Percentiles rank a stretch among this genome's conserved stretches.
Conservation (phyloP, 2,113 vertebrate genomes). For the Pollimyrus isidori region DNA sequence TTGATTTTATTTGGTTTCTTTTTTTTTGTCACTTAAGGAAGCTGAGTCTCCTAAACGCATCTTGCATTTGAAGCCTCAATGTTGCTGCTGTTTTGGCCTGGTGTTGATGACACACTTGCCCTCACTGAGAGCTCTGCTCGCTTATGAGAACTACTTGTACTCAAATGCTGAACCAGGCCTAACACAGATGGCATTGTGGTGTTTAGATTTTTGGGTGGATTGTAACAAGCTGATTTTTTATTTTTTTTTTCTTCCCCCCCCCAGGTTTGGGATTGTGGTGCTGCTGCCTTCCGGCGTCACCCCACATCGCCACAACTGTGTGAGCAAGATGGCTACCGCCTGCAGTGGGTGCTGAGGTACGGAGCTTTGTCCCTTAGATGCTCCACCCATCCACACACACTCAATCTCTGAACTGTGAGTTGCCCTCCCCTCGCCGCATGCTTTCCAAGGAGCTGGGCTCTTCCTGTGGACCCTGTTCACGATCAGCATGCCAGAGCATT, state of each 20-base stretch:
- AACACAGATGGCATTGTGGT: not conserved
- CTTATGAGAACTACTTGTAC: conserved; percentile 53
- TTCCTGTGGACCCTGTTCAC: conserved; percentile 46
- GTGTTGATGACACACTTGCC: conserved; percentile 73
- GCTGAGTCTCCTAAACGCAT: not conserved
- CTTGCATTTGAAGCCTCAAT: not conserved
- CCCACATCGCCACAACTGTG: not conserved
- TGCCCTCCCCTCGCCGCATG: conserved; percentile 35
- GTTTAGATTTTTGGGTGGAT: not conserved
- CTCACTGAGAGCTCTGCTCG: conserved; percentile 63
- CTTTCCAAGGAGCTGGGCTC: conserved; percentile 49
- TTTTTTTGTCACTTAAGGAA: not conserved
- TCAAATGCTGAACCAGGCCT: conserved; percentile 51
- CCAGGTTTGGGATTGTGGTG: not conserved
- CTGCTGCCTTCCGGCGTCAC: not conserved
- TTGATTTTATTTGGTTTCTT: not conserved
- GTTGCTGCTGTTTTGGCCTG: conserved; percentile 29
- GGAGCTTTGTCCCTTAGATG: not conserved
- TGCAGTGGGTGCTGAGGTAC: not conserved
- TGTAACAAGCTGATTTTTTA: not conserved
- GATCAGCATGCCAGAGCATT: conserved; percentile 54
- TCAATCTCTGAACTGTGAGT: not conserved
- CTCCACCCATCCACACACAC: not conserved
- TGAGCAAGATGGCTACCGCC: not conserved
- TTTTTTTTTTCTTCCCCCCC: not conserved